Percentiles rank a stretch among this genome's conserved stretches.
phyloP scores from a whole-genome alignment of 2,113 vertebrate genomes.

The Tretioscincus oriximinensis region DNA sequence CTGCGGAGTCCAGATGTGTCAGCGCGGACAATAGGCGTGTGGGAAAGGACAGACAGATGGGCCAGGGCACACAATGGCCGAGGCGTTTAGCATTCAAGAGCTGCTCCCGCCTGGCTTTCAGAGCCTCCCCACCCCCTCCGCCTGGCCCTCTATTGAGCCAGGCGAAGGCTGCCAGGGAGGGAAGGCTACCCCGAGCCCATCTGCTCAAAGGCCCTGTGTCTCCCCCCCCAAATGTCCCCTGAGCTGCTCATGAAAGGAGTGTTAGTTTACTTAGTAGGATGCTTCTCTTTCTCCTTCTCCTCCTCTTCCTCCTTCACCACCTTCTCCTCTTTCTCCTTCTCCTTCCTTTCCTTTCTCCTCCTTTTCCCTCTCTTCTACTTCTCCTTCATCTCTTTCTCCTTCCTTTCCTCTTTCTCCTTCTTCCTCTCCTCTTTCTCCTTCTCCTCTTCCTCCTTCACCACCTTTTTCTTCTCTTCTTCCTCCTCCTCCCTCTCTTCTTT shows the following conservation, averaged over 20 bases:
- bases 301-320: neutral
- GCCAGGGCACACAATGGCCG: constrained; percentile 12
- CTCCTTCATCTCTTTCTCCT: too few relatives aligned
- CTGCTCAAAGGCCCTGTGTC: neutral
- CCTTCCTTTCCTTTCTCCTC: too few relatives aligned
- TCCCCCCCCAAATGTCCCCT: neutral
- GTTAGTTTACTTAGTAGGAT: neutral
- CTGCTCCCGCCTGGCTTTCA: constrained; percentile 1
- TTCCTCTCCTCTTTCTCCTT: too few relatives aligned
- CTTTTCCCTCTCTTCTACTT: too few relatives aligned
- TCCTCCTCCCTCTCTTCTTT: too few relatives aligned
- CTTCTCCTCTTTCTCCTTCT: too few relatives aligned
- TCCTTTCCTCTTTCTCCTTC: too few relatives aligned
- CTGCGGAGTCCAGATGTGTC: constrained; percentile 42
- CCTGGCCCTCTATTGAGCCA: constrained; percentile 19
- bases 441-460: too few relatives aligned
- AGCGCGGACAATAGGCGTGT: constrained; percentile 31
- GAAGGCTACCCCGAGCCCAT: constrained; percentile 13
- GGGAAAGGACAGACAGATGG: constrained; percentile 41
- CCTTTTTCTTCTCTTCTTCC: too few relatives aligned
- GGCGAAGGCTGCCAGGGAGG: constrained; percentile 20
- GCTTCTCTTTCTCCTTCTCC: too few relatives aligned
- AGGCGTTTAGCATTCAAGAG: constrained; percentile 44
- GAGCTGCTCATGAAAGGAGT: too few relatives aligned
- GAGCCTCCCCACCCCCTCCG: constrained; percentile 3